Base-by-base conservation (phyloP, 1,140 invertebrate genomes). In the Leptoteleia sp. region DNA sequence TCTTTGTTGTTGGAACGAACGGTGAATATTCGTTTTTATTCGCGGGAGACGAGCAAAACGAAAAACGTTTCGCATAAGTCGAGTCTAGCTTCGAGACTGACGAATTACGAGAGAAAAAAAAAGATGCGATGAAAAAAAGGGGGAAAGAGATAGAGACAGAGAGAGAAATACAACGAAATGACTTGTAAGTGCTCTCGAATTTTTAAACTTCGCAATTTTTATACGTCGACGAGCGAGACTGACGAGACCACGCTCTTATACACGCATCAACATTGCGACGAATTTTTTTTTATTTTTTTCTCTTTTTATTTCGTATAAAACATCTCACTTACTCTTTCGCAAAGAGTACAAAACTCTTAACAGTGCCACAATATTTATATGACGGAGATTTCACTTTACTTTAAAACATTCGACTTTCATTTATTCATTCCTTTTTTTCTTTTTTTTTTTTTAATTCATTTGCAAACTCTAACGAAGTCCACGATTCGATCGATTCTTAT, bases 161-260 rank as follows among this genome's bases (percentile, higher is more conserved):
- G 35, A 50, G 47, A 50, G 47, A 35, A 50, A 33, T 33, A 33
- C 33, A 15, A 35, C 47, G 47, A 50, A 50, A 35, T 15, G 47
- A 31, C 33, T 50, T 35, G 2, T 29, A 35, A 31, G 13, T 50
- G n/a, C 15, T 50, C 33, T 35, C 33, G 33, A 35, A n/a, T n/a
- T n/a, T n/a, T n/a, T n/a, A n/a, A n/a, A n/a, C n/a, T n/a, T n/a
- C n/a, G n/a, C n/a, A n/a, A 35, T 35, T 35, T 35, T 35, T 35
- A 35, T 35, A 35, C 33, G 33, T 35, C 33, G 33, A 35, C 33
- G 33, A 35, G 13, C 13, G 33, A 35, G 33, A 35, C 33, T 35
- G 33, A 35, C 33, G 33, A 35, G 33, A 12, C 33, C 5, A 35
- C 13, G 12, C 33, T 35, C 11, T n/a, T 6, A 12, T 13, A 12